Evolutionary conservation across 2,113 vertebrate genomes (phyloP).

Genomic region (Cepphus grylle): DNA sequence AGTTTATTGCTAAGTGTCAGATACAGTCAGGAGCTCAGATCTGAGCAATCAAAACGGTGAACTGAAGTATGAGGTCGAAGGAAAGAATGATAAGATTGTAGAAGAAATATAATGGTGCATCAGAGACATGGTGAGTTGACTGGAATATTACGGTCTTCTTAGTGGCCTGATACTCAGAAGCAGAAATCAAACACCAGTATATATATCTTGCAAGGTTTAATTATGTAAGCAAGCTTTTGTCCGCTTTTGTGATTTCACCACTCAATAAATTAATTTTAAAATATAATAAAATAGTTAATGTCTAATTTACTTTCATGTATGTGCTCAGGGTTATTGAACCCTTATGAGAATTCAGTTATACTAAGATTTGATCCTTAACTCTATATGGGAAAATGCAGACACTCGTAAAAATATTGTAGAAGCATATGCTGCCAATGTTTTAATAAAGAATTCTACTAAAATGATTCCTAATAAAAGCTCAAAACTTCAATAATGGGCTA

Average conservation of each 20-base stretch:
- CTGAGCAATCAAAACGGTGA: background rate
- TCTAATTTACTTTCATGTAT: background rate
- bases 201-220: background rate
- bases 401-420: background rate
- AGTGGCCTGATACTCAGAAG: background rate
- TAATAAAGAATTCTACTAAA: background rate
- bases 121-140: background rate
- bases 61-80: background rate
- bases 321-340: accelerated
- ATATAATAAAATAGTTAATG: background rate
- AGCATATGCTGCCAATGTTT: background rate
- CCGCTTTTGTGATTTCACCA: accelerated
- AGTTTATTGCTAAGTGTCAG: background rate
- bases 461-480: background rate
- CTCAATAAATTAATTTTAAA: background rate
- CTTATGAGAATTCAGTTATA: background rate
- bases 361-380: background rate
- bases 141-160: background rate
- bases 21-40: background rate
- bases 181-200: background rate
- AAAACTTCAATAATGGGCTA: background rate
- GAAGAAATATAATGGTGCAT: background rate
- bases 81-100: background rate
- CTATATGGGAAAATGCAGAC: background rate
- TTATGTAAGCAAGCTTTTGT: background rate